phyloP scores from a whole-genome alignment of 2,888 invertebrate species.

The Corbicula japonica region DNA sequence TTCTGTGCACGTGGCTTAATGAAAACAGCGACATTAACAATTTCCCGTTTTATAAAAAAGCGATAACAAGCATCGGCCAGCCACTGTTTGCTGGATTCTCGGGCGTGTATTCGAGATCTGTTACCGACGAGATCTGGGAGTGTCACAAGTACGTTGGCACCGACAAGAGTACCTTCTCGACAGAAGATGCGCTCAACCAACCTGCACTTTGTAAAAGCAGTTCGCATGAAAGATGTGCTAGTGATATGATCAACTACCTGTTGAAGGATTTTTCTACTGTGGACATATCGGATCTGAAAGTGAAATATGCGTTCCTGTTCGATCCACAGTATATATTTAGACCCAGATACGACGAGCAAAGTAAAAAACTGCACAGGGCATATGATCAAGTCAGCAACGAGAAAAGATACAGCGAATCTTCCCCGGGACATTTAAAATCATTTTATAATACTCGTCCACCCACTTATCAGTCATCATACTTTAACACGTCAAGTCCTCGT shows the following conservation, averaged over 20 bases:
- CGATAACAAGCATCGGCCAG: no score
- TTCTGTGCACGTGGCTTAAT: slow-evolving; percentile 25
- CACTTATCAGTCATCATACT: no score
- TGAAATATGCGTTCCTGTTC: slow-evolving; percentile 17
- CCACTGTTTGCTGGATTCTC: no score
- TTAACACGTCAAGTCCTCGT: no score
- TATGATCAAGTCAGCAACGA: no score
- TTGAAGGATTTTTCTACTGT: slow-evolving; percentile 8
- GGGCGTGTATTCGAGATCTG: background rate
- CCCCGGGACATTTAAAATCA: no score
- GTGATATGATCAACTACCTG: background rate
- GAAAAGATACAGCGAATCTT: no score
- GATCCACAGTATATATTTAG: background rate
- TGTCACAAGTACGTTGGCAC: slow-evolving; percentile 8
- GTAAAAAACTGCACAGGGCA: no score
- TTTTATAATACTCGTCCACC: no score
- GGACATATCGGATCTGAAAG: slow-evolving; percentile 16
- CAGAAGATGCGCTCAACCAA: no score
- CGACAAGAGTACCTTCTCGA: background rate
- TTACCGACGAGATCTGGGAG: slow-evolving; percentile 10
- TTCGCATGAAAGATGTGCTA: slow-evolving; percentile 5
- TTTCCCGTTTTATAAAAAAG: slow-evolving; percentile 13
- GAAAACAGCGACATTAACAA: slow-evolving; percentile 4
- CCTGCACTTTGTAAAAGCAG: background rate
- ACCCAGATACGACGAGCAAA: background rate